These are phyloP conservation scores for Lypha dubia DNA, from an alignment of 2,888 invertebrate genomes.

Conservation along the genomic window DNA sequence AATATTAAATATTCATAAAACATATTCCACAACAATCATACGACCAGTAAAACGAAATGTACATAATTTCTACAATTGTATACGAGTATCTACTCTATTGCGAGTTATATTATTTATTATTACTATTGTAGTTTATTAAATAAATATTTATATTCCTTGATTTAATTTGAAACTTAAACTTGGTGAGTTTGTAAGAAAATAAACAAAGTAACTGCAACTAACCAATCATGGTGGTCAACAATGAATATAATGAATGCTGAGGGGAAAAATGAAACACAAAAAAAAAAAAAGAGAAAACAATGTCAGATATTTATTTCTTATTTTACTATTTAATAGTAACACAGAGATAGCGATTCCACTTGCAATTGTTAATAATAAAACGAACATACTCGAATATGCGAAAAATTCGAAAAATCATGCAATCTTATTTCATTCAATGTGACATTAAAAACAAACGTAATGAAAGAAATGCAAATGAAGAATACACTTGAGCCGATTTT, in stretches of 20 bases:
- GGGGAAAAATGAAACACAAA: too few relatives aligned
- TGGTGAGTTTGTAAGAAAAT: background rate
- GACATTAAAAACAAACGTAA: constrained; percentile 7
- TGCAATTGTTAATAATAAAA: constrained; percentile 11
- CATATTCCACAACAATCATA: constrained; percentile 26
- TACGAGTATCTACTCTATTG: too few relatives aligned
- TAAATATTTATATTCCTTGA: background rate
- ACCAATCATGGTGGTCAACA: constrained; percentile 4
- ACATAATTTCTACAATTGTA: background rate
- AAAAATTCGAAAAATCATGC: constrained; percentile 23
- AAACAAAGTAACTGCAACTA: background rate
- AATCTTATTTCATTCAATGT: background rate
- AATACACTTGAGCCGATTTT: background rate
- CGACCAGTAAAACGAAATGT: constrained; percentile 23
- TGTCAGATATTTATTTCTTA: background rate
- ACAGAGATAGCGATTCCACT: background rate
- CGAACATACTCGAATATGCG: background rate
- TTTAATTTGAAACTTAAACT: constrained; percentile 12
- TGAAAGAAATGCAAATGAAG: constrained; percentile 44
- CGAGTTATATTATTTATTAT: background rate
- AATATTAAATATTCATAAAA: constrained; percentile 51
- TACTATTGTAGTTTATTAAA: constrained; percentile 26
- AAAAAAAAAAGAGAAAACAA: too few relatives aligned
- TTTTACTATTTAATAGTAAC: background rate
- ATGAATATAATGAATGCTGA: background rate